phyloP scores from a whole-genome alignment of 2,113 vertebrate species.

The Ailuropoda melanoleuca region DNA sequence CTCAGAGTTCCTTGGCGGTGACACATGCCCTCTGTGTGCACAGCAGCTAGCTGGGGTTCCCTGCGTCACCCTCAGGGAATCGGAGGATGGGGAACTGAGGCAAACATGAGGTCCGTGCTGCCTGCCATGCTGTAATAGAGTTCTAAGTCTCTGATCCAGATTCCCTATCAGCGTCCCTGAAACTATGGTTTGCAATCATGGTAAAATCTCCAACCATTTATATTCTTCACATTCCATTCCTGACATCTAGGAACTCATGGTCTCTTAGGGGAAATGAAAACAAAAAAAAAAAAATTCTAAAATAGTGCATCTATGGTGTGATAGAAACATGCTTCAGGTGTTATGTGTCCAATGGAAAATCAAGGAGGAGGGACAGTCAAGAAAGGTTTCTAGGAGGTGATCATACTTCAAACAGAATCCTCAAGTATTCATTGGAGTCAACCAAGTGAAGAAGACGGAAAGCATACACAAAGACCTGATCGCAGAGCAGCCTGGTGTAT shows the following conservation, averaged over 20 bases:
- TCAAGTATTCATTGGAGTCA: background rate
- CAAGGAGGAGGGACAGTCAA: background rate
- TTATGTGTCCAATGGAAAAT: background rate
- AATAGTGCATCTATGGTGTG: background rate
- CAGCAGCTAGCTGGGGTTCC: background rate
- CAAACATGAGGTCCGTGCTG: background rate
- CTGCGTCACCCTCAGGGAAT: rapidly evolving
- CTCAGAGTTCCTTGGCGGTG: background rate
- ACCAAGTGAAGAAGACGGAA: background rate
- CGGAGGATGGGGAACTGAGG: background rate
- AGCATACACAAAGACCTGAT: background rate
- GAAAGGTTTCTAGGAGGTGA: background rate
- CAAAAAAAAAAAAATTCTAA: background rate
- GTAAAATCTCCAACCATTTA: background rate
- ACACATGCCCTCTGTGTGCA: background rate
- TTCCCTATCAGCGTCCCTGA: background rate
- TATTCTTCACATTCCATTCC: background rate
- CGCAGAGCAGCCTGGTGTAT: background rate
- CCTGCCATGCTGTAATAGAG: background rate
- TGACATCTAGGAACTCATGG: background rate
- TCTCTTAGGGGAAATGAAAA: background rate
- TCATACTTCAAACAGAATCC: background rate
- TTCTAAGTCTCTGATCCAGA: background rate
- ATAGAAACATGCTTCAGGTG: background rate
- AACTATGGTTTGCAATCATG: background rate